Evolutionary conservation across 2,888 invertebrate genomes (phyloP).

Genomic region (Glyphotaelius pellucidus): DNA sequence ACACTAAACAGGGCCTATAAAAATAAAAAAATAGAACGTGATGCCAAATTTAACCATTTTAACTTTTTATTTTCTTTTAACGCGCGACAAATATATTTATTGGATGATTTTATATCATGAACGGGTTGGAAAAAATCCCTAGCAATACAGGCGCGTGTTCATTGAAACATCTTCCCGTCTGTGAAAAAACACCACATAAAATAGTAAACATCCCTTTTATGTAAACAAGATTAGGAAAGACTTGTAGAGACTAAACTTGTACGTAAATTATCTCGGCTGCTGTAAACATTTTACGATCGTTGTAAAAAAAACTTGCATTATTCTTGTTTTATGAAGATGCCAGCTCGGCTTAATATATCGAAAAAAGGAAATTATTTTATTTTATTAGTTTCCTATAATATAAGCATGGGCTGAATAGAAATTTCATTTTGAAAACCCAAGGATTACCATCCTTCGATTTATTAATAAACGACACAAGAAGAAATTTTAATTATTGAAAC

Average conservation of each 20-base stretch:
- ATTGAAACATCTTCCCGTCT: neutral
- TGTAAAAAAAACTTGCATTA: constrained; percentile 31
- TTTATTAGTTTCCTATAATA: constrained; percentile 21
- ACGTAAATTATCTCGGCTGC: constrained; percentile 37
- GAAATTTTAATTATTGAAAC: no score
- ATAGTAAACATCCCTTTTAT: constrained; percentile 18
- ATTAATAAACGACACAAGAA: neutral
- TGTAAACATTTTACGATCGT: constrained; percentile 47
- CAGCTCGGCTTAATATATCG: constrained; percentile 36
- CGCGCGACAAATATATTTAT: neutral
- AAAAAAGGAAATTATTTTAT: constrained; percentile 21
- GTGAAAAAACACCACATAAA: constrained; percentile 25
- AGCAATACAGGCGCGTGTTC: neutral
- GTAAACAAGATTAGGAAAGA: constrained; percentile 31
- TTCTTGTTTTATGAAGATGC: constrained; percentile 35
- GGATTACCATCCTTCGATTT: neutral
- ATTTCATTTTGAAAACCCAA: neutral
- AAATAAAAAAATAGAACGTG: neutral
- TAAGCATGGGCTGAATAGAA: neutral
- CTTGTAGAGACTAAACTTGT: constrained; percentile 22
- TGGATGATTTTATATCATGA: neutral
- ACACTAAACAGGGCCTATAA: neutral
- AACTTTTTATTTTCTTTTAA: neutral
- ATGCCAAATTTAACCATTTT: neutral
- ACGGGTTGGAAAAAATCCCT: neutral